Percentiles rank a stretch among this genome's conserved stretches.
These are phyloP conservation scores for Rhombomys opimus DNA, from an alignment of 2,113 vertebrate genomes.

Conservation along the genomic window DNA sequence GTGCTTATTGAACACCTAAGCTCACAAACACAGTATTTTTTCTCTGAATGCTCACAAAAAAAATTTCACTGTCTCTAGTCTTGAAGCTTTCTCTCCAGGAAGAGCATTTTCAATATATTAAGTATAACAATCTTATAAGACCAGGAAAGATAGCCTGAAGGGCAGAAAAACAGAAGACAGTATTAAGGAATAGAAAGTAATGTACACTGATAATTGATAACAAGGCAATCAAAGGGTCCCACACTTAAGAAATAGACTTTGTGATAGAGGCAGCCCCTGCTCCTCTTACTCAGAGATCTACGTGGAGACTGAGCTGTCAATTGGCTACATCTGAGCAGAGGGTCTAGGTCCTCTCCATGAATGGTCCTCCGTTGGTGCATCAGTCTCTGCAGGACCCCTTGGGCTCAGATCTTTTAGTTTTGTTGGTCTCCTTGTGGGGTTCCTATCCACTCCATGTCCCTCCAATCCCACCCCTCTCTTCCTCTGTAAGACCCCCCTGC, in stretches of 20 bases:
- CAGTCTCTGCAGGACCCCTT: too few relatives aligned
- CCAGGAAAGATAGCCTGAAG: not conserved
- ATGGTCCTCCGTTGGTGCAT: too few relatives aligned
- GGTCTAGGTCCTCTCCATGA: too few relatives aligned
- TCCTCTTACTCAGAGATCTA: too few relatives aligned
- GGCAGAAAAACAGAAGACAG: not conserved
- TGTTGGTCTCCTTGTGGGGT: too few relatives aligned
- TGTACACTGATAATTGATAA: not conserved
- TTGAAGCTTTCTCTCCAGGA: not conserved
- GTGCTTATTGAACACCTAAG: not conserved
- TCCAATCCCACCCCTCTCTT: too few relatives aligned
- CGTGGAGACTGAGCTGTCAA: too few relatives aligned
- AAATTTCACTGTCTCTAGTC: not conserved
- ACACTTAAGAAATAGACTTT: not conserved
- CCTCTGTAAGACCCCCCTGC: too few relatives aligned
- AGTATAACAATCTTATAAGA: not conserved
- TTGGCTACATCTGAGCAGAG: too few relatives aligned
- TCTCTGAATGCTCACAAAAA: not conserved
- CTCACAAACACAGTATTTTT: not conserved
- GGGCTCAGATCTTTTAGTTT: too few relatives aligned
- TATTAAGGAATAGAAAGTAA: not conserved
- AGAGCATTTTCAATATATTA: not conserved
- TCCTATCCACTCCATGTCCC: too few relatives aligned
- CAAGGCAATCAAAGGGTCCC: not conserved
- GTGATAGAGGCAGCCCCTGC: too few relatives aligned